Percentiles rank a stretch among this genome's conserved stretches.
Conservation (phyloP, 2,888 invertebrate species). For the Tinea semifulvella region DNA sequence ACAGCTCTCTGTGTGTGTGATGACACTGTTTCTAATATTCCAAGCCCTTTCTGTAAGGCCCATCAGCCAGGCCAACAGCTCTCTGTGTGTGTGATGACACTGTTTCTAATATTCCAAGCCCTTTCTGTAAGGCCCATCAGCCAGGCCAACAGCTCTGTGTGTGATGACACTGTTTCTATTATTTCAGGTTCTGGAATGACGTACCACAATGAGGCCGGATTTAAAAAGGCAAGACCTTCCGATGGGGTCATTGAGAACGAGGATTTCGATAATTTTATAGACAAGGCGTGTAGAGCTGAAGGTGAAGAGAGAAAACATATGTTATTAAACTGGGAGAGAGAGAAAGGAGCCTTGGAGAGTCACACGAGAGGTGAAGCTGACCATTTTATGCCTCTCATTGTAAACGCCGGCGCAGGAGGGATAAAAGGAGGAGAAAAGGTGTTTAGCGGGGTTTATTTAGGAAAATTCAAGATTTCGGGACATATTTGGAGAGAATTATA, state of each 20-base stretch:
- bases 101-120: no score
- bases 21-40: no score
- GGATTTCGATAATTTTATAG: slow-evolving; percentile 26
- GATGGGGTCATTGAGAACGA: slow-evolving; percentile 23
- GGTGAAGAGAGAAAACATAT: slow-evolving; percentile 15
- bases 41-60: no score
- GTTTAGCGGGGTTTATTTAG: slow-evolving; percentile 25
- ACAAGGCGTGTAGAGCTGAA: slow-evolving; percentile 23
- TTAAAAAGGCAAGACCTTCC: slow-evolving; percentile 18
- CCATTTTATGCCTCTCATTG: slow-evolving; percentile 36
- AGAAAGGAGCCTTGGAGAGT: slow-evolving; percentile 24
- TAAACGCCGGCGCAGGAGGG: slow-evolving; percentile 32
- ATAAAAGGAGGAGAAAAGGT: slow-evolving; percentile 25
- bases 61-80: no score
- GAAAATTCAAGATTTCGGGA: slow-evolving; percentile 29
- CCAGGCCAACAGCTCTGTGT: no score
- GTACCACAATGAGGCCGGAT: slow-evolving; percentile 28
- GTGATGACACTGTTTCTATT: no score
- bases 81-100: no score
- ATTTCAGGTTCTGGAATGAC: slow-evolving; percentile 37
- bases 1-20: no score
- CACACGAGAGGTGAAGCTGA: slow-evolving; percentile 32
- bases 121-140: no score
- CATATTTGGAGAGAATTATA: slow-evolving; percentile 29
- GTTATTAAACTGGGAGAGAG: slow-evolving; percentile 26